A percentile compares a stretch with the other conserved stretches of the same genome.
phyloP scores from a whole-genome alignment of 2,113 vertebrate species.

The human (Homo sapiens) region DNA sequence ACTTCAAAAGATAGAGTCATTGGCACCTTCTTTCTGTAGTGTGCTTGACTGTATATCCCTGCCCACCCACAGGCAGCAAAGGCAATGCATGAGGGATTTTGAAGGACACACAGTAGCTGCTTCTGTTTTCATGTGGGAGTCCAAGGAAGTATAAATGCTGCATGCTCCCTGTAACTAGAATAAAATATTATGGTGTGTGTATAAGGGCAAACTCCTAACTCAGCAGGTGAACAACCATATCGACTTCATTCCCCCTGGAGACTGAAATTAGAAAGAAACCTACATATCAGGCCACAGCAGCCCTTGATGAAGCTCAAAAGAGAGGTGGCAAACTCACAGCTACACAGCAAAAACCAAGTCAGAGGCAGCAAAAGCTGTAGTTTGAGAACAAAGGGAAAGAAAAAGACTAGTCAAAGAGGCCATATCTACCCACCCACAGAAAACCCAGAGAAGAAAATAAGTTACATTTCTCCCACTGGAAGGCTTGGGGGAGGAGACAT shows the following conservation, averaged over 20 bases:
- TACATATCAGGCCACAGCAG: background rate
- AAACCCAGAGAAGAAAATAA: constrained; percentile 42
- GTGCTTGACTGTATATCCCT: background rate
- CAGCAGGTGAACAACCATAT: constrained; percentile 51
- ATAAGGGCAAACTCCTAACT: constrained; percentile 41
- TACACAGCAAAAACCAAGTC: constrained; percentile 45
- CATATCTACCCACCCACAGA: background rate
- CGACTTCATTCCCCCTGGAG: constrained; percentile 44
- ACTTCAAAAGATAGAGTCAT: constrained; percentile 39
- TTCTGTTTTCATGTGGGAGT: constrained; percentile 48
- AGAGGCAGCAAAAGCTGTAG: background rate
- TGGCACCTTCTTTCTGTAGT: background rate
- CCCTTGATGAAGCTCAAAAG: constrained; percentile 48
- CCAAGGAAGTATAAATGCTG: background rate
- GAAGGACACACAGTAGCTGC: background rate
- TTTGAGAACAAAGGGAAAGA: constrained; percentile 58
- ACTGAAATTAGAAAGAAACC: constrained; percentile 59
- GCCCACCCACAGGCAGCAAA: constrained; percentile 18
- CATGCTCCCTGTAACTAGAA: background rate
- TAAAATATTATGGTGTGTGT: background rate
- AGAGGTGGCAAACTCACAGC: constrained; percentile 32
- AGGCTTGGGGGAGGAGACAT: constrained; percentile 3
- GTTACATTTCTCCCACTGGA: background rate
- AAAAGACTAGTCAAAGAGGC: constrained; percentile 22
- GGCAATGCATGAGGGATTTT: background rate